These are phyloP conservation scores for Hydraecia micacea DNA, from an alignment of 2,888 invertebrate genomes.

Conservation along the genomic window DNA sequence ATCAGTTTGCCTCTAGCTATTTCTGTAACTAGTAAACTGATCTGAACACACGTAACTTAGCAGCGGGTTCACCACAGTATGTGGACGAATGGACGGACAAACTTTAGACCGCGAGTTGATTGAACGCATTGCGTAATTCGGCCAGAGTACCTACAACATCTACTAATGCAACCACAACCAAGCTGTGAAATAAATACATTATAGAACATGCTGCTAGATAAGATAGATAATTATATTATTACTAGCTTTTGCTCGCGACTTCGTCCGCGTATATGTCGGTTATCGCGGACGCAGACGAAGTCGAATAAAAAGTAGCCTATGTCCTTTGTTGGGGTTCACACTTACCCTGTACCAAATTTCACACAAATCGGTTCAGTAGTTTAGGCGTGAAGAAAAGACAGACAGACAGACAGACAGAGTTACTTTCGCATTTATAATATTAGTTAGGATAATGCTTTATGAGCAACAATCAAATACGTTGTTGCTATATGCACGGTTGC, in stretches of 20 bases:
- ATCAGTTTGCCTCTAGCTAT: background rate
- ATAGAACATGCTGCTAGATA: background rate
- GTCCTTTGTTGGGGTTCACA: too few relatives aligned
- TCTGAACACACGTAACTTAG: conserved; percentile 10
- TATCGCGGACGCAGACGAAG: too few relatives aligned
- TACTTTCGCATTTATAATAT: too few relatives aligned
- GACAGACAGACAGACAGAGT: too few relatives aligned
- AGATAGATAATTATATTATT: background rate
- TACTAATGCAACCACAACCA: background rate
- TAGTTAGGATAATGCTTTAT: too few relatives aligned
- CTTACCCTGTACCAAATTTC: too few relatives aligned
- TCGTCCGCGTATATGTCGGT: too few relatives aligned
- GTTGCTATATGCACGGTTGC: background rate
- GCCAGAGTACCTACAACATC: background rate
- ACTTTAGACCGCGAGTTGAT: conserved; percentile 34
- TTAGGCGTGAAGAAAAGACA: too few relatives aligned
- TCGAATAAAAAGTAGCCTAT: too few relatives aligned
- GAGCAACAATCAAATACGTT: background rate
- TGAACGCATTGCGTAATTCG: conserved; percentile 20
- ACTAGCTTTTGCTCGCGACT: too few relatives aligned
- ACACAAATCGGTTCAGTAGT: too few relatives aligned
- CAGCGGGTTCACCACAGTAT: conserved; percentile 1
- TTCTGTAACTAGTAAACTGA: background rate
- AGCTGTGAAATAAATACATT: background rate
- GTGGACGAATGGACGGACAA: background rate